Base-by-base conservation (phyloP, 92 coral and sea anemone species). In the Parazoanthus darwini region DNA sequence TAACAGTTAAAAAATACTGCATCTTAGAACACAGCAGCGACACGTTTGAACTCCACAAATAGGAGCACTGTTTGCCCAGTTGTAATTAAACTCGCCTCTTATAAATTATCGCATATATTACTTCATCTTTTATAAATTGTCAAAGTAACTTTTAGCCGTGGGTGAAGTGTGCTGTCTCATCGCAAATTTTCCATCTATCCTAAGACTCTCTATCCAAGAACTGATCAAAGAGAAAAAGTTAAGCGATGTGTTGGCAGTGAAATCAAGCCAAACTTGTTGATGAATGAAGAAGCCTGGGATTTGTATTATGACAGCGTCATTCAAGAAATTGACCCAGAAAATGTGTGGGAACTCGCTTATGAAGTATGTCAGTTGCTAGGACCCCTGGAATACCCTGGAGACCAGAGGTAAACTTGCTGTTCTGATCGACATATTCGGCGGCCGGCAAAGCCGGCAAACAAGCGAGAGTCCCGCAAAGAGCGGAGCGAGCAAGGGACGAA, bases 251-350 rank as follows among this genome's bases (percentile, higher is more conserved):
- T 80, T 8, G 87, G 82, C 18, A 81, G 74, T 51, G 59, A 77
- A 36, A 16, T 81, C 4, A 18, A 88, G 87, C 72, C 90, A 88
- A 80, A 29, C 80, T 77, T 88, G 25, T 36, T 82, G 82, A 75
- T 82, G 84, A 76, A 77, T 18, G 87, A 43, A 37, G 88, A 89
- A 76, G 91, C 82, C 3, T 88, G 91, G 91, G 29, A 63, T 14
- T 71, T n/a, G 1, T 80, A 81, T 73, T 82, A 81, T 46, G 87
- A 88, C 43, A 80, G 74, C 13, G 90, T 58, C 4, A 8, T 42
- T 23, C 77, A 89, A 77, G 33, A 67, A 38, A 77, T 88, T 0
- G 86, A 88, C 36, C 67, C 83, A 0, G 22, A 9, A 16, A 5
- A 51, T 8, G 15, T 51, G 10, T 74, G 78, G 78, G 78, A 74